A percentile compares a stretch with the other conserved stretches of the same genome.
Conservation (phyloP, 1,140 invertebrate species). For the Apis mellifera region DNA sequence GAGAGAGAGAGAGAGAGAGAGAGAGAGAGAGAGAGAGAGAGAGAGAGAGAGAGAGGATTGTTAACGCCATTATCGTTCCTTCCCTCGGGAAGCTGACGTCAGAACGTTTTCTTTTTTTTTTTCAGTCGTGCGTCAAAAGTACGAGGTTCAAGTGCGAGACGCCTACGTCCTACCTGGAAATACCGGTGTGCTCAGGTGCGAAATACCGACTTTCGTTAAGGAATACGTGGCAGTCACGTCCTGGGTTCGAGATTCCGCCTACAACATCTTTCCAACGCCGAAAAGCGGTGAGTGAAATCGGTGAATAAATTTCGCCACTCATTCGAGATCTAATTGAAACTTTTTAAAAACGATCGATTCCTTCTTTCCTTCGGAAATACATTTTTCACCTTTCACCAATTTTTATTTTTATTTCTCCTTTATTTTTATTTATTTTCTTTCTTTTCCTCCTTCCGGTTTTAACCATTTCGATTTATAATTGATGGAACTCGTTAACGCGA, state of each 20-base stretch:
- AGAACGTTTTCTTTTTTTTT: slow-evolving; percentile 54
- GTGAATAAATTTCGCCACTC: background rate
- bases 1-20: too few species aligned
- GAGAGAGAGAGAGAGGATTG: too few species aligned
- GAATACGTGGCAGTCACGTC: slow-evolving; percentile 94
- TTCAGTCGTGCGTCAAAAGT: slow-evolving; percentile 92
- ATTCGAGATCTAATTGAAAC: background rate
- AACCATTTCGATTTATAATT: background rate
- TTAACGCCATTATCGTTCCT: background rate
- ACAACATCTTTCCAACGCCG: slow-evolving; percentile 90
- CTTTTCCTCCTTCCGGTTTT: background rate
- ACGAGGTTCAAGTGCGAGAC: slow-evolving; percentile 93
- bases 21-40: too few species aligned
- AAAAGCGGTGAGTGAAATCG: slow-evolving; percentile 86
- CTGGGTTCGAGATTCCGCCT: slow-evolving; percentile 91
- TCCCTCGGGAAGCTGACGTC: slow-evolving; percentile 1
- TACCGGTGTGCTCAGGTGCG: slow-evolving; percentile 92
- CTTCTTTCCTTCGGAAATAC: too few species aligned
- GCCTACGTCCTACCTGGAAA: slow-evolving; percentile 94
- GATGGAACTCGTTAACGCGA: background rate
- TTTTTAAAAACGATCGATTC: background rate
- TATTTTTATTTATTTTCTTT: background rate
- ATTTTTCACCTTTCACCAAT: too few species aligned
- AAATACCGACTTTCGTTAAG: slow-evolving; percentile 92
- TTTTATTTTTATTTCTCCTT: background rate